Evolutionary conservation across 2,888 invertebrate species (phyloP), one percentile per base, ranked within the genome.

Genomic region (Crioceris asparagi): DNA sequence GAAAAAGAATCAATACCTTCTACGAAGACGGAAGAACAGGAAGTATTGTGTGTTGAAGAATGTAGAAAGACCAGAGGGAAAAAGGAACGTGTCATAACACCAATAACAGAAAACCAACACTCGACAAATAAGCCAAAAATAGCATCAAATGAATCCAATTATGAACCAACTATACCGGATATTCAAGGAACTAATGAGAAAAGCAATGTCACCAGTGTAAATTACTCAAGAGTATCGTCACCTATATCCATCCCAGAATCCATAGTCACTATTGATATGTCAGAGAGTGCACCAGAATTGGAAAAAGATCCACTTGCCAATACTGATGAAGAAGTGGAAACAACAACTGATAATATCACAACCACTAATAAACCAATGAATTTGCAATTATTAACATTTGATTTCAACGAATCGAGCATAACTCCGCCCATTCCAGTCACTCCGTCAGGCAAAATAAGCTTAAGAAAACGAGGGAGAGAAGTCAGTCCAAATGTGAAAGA

Each of bases 271-370:
- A 21, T 43, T n/a, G n/a, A n/a, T n/a, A n/a, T n/a, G n/a, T n/a
- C n/a, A n/a, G n/a, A n/a, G n/a, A n/a, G n/a, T n/a, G n/a, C 10
- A 1, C 38, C 38, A 6, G 41, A 43, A 14, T 41, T 50, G 41
- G 49, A 64, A 52, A 51, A 53, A 7, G 66, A 67, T 55, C 65
- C 66, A 25, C 43, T 66, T 14, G 62, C 60, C 1, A 55, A 54
- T 32, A 53, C 57, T 4, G 42, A 39, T 17, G 38, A 66, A 64
- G 69, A 69, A 62, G 69, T 68, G 61, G 68, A 68, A 45, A 65
- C 64, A 10, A 21, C 10, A 21, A 10, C 21, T 21, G 27, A 27
- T 12, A 26, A n/a, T 4, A 15, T 2, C 1, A 6, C 29, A 4
- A 6, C 35, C 16, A 15, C 32, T 8, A 33, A 21, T 19, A 43